A percentile compares a stretch with the other conserved stretches of the same genome.
phyloP scores from a whole-genome alignment of 2,797 vertebrate genomes.

The Pyrocephalus nanus region DNA sequence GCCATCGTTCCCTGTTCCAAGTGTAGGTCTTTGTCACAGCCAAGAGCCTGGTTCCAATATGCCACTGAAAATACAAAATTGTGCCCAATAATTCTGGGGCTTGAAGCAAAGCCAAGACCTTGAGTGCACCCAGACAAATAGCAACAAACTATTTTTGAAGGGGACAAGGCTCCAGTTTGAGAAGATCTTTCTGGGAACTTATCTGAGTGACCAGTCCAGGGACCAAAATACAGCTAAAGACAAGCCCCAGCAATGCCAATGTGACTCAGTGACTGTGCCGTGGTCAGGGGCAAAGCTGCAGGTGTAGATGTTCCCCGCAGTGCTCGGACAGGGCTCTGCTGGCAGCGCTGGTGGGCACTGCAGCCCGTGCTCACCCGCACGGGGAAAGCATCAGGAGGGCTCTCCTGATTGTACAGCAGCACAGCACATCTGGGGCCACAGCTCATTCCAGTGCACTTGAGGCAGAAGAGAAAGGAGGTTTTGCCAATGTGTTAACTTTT shows the following conservation, averaged over 20 bases:
- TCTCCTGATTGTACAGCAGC: not conserved
- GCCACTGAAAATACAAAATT: not conserved
- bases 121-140: not conserved
- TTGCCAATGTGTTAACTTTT: conserved; percentile 61
- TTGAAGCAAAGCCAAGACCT: not conserved
- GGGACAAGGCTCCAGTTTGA: not conserved
- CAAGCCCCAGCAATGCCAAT: not conserved
- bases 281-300: not conserved
- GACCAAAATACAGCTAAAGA: not conserved
- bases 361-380: accelerated
- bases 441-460: not conserved
- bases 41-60: not conserved
- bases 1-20: not conserved
- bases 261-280: not conserved
- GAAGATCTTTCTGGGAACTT: not conserved
- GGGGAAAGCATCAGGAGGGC: not conserved
- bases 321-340: too few species aligned
- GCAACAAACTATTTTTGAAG: not conserved
- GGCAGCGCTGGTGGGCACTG: too few species aligned
- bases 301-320: accelerated
- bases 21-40: not conserved
- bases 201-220: not conserved
- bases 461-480: not conserved
- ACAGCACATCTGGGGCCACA: not conserved
- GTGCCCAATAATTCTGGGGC: not conserved